Percentiles rank a stretch among this genome's conserved stretches.
phyloP scores from a whole-genome alignment of 2,888 invertebrate genomes.

The Macrosoma leucophasiata region DNA sequence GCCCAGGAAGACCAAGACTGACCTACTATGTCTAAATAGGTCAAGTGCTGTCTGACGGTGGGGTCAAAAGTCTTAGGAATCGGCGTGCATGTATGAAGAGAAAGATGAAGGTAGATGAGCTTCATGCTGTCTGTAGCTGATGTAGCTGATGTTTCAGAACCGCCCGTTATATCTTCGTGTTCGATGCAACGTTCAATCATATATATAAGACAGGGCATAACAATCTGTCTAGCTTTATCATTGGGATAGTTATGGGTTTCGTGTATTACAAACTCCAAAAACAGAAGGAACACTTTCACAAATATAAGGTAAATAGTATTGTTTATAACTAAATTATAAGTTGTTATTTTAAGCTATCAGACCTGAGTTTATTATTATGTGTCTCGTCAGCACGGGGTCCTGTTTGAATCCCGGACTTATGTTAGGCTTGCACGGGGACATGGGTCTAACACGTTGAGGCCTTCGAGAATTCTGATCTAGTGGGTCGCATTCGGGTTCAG shows the following conservation, averaged over 20 bases:
- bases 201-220: constrained; percentile 24
- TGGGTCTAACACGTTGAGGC: no score
- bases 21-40: no score
- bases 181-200: constrained; percentile 26
- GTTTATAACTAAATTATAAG: background rate
- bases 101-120: background rate
- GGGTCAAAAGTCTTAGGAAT: background rate
- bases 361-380: background rate
- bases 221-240: constrained; percentile 29
- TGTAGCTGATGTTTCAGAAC: constrained; percentile 23
- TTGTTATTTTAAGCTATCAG: background rate
- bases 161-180: constrained; percentile 22
- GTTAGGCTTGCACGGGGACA: no score
- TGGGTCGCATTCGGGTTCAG: no score
- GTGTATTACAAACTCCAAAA: constrained; percentile 35
- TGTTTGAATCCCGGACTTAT: background rate
- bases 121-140: background rate
- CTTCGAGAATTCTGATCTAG: no score
- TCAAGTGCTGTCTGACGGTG: no score
- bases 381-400: background rate
- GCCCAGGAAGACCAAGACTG: no score
- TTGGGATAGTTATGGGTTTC: constrained; percentile 41
- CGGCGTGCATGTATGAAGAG: background rate
- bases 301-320: constrained; percentile 31
- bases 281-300: constrained; percentile 23